A percentile compares a stretch with the other conserved stretches of the same genome.
These are phyloP conservation scores for Edolisoma coerulescens DNA, from an alignment of 2,113 vertebrate species.

Conservation along the genomic window DNA sequence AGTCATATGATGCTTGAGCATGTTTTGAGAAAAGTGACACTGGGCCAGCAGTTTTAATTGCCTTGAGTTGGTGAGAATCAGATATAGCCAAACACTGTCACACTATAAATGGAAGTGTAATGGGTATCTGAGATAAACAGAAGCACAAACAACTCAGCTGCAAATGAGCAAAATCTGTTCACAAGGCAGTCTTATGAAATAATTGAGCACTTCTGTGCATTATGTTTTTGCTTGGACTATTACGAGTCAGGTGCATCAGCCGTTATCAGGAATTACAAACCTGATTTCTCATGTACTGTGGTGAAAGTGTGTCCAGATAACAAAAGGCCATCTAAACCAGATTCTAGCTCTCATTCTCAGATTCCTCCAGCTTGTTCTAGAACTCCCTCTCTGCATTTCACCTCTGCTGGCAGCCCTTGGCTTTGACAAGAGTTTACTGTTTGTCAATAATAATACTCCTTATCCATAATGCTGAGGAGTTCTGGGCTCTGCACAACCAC, in stretches of 20 bases:
- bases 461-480: background rate
- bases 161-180: slow-evolving; percentile 60
- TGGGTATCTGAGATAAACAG: slow-evolving; percentile 43
- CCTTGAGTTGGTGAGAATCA: slow-evolving; percentile 50
- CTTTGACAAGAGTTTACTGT: background rate
- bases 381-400: background rate
- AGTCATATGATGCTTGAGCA: background rate
- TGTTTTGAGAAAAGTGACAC: slow-evolving; percentile 41
- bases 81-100: slow-evolving; percentile 48
- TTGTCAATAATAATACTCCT: background rate
- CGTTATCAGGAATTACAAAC: background rate
- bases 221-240: background rate
- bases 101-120: slow-evolving; percentile 50
- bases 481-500: background rate
- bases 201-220: slow-evolving; percentile 4
- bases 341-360: background rate
- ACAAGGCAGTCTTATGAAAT: slow-evolving; percentile 7
- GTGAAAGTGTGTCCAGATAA: background rate
- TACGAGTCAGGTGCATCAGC: background rate
- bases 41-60: slow-evolving; percentile 53
- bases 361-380: background rate
- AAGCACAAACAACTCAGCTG: slow-evolving; percentile 49
- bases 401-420: background rate
- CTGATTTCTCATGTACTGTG: background rate
- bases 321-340: background rate